These are phyloP conservation scores for Sebastes hubbsi DNA, from an alignment of 2,797 vertebrate genomes.

Conservation along the genomic window DNA sequence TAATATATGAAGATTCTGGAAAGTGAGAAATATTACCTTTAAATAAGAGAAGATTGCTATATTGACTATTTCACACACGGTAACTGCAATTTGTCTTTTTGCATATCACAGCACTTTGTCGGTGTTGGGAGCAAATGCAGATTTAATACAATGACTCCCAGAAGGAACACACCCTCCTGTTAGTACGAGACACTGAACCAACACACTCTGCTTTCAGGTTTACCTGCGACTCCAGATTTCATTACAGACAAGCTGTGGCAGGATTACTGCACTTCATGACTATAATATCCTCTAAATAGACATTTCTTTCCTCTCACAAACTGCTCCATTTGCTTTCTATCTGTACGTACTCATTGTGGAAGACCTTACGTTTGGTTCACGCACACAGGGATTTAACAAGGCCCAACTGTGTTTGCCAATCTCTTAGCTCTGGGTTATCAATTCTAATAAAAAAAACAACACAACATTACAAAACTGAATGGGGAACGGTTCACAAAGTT, in stretches of 20 bases:
- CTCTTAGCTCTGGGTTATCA: constrained; percentile 1
- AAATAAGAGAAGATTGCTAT: constrained; percentile 47
- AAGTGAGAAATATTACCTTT: constrained; percentile 40
- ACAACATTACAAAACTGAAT: background rate
- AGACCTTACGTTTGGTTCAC: background rate
- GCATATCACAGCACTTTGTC: constrained; percentile 43
- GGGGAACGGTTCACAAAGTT: constrained; percentile 3
- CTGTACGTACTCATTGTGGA: background rate
- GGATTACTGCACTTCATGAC: constrained; percentile 27
- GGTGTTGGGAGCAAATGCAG: constrained; percentile 25
- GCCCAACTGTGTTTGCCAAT: background rate
- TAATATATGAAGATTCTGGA: constrained; percentile 3
- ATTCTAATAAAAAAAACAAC: constrained; percentile 18
- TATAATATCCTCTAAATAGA: constrained; percentile 7
- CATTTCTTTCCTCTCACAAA: background rate
- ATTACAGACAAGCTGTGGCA: constrained; percentile 31
- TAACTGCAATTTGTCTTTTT: constrained; percentile 54
- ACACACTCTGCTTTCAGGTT: constrained; percentile 25
- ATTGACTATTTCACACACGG: constrained; percentile 29
- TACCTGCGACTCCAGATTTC: constrained; percentile 43
- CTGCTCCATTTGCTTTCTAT: background rate
- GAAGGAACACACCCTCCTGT: constrained; percentile 31
- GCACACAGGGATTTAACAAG: constrained; percentile 8
- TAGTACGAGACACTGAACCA: constrained; percentile 31
- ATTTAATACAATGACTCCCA: constrained; percentile 47